A percentile compares a stretch with the other conserved stretches of the same genome.
Conservation (phyloP, 1,140 invertebrate genomes). For the Papilio helenus region DNA sequence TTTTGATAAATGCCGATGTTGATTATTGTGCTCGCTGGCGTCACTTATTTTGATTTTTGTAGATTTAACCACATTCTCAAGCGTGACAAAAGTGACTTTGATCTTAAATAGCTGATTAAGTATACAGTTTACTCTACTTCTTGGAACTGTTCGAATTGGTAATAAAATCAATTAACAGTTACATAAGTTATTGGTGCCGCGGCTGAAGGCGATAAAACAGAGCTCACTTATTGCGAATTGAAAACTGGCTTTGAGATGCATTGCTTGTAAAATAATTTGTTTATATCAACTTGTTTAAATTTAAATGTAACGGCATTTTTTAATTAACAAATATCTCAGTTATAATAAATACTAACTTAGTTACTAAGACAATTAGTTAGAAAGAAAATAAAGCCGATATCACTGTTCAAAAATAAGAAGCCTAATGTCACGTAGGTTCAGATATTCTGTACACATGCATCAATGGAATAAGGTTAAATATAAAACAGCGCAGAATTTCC, state of each 20-base stretch:
- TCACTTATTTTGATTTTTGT: too few relatives aligned
- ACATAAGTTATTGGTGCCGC: slow-evolving; percentile 8
- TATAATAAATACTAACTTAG: too few relatives aligned
- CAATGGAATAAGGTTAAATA: background rate
- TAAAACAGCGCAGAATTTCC: background rate
- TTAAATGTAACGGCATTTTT: background rate
- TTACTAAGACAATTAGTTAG: too few relatives aligned
- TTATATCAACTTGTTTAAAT: background rate
- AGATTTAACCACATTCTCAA: too few relatives aligned
- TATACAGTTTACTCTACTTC: background rate
- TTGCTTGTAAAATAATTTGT: background rate
- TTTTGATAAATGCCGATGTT: too few relatives aligned
- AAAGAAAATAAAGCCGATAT: too few relatives aligned
- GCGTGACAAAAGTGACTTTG: too few relatives aligned
- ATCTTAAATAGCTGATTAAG: too few relatives aligned
- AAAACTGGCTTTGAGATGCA: slow-evolving; percentile 7
- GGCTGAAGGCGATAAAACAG: background rate
- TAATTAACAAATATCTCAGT: too few relatives aligned
- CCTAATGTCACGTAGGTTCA: too few relatives aligned
- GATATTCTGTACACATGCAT: background rate
- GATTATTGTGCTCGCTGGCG: too few relatives aligned
- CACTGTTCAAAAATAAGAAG: too few relatives aligned
- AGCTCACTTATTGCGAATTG: background rate
- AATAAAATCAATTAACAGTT: slow-evolving; percentile 1
- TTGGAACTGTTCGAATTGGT: background rate